Percentiles rank a stretch among this genome's conserved stretches.
These are phyloP conservation scores for Turritopsis rubra DNA, from an alignment of 30 jellyfish, hydroid and myxozoan species.

Conservation along the genomic window DNA sequence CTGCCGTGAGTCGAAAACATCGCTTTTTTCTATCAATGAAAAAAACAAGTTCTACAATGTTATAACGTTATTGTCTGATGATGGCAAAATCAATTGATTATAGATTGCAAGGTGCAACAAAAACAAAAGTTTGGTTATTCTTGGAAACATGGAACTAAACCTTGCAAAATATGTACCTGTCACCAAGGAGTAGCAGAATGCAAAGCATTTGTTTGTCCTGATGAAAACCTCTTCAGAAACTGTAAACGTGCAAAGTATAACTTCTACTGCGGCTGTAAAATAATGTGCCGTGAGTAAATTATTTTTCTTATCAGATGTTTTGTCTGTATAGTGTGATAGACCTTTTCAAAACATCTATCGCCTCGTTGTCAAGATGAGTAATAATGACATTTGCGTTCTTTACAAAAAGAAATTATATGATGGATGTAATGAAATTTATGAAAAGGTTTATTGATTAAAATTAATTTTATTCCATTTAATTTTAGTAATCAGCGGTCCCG, in stretches of 20 bases:
- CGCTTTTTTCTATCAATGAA: too few species aligned
- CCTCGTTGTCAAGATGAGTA: too few species aligned
- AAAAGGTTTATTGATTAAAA: too few species aligned
- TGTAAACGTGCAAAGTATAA: neutral
- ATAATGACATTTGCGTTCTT: neutral
- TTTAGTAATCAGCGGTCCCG: neutral
- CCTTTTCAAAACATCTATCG: too few species aligned
- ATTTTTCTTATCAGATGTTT: neutral
- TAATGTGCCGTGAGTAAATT: neutral
- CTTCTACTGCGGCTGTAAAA: conserved; percentile 14
- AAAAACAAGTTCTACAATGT: too few species aligned
- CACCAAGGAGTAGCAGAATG: neutral
- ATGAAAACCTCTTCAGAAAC: neutral
- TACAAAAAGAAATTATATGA: too few species aligned
- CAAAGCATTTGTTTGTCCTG: conserved; percentile 1
- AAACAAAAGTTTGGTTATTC: neutral
- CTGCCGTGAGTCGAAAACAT: too few species aligned
- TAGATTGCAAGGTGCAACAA: neutral
- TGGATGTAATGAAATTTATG: too few species aligned
- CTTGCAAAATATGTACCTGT: neutral
- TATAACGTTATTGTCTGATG: too few species aligned
- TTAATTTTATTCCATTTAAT: neutral
- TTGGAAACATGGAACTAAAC: neutral
- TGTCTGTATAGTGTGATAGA: neutral
- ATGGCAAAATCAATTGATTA: neutral